phyloP scores from a whole-genome alignment of 2,797 vertebrate genomes.

The Botia kubotai region DNA sequence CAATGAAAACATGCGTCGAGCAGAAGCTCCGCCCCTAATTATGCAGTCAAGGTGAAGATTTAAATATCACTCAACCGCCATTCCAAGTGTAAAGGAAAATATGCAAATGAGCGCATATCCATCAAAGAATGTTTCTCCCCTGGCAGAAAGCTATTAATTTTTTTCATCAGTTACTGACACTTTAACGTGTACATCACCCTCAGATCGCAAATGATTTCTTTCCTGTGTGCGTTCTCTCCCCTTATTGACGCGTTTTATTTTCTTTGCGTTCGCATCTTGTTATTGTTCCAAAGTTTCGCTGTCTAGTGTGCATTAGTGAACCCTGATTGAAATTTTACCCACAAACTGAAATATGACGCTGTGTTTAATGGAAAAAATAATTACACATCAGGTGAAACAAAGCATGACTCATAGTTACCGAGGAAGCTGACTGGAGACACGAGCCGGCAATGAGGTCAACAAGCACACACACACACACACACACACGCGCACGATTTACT shows the following conservation, averaged over 20 bases:
- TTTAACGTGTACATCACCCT: slow-evolving; percentile 84
- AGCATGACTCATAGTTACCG: slow-evolving; percentile 83
- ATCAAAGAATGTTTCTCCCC: slow-evolving; percentile 81
- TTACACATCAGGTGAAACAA: slow-evolving; percentile 87
- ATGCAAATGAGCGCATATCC: slow-evolving; percentile 85
- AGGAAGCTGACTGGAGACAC: slow-evolving; percentile 81
- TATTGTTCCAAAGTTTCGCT: slow-evolving; percentile 84
- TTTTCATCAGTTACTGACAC: slow-evolving; percentile 78
- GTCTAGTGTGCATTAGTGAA: slow-evolving; percentile 80
- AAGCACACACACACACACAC: slow-evolving; percentile 23
- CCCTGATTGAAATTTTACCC: slow-evolving; percentile 86
- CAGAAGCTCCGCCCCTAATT: slow-evolving; percentile 62
- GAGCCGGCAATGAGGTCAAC: slow-evolving; percentile 81
- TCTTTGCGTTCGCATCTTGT: slow-evolving; percentile 81
- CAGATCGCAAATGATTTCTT: slow-evolving; percentile 80
- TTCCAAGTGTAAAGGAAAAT: slow-evolving; percentile 82
- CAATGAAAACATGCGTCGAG: slow-evolving; percentile 70
- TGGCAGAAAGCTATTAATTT: slow-evolving; percentile 87
- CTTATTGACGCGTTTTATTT: slow-evolving; percentile 82
- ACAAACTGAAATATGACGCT: slow-evolving; percentile 84
- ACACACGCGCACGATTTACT: not conserved
- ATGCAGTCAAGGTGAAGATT: slow-evolving; percentile 60
- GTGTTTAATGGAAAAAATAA: slow-evolving; percentile 90
- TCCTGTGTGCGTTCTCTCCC: slow-evolving; percentile 75
- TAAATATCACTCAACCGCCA: slow-evolving; percentile 75